Base-by-base conservation (phyloP, 2,113 vertebrate genomes). In the Condylura cristata region DNA sequence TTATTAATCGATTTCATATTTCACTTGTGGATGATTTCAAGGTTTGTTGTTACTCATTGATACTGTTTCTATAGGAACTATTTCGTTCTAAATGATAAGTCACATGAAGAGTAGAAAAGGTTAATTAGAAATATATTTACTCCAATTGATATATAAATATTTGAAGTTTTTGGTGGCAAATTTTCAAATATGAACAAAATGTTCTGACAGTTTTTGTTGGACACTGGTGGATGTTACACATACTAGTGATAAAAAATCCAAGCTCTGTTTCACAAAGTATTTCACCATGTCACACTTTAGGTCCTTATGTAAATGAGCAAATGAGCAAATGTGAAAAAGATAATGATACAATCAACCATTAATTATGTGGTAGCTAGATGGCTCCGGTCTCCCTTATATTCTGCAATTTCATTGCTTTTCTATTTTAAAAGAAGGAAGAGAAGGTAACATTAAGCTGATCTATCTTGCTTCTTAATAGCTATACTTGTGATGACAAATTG, bases 51-150 rank as follows among this genome's bases (percentile, higher is more conserved):
- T 61, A 79, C 17, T 79, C 30, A 26, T 39, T 91, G 86, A 86
- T 28, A 66, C 80, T 56, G 70, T 95, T 93, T 93, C 86, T 65
- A 96, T 93, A 71, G 91, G 44, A 94, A 93, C 94, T 75, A 94
- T 48, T 80, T 18, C 20, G 68, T 75, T 96, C 95, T 86, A 96
- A 95, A 93, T 94, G 81, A 81, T 89, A 89, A 80, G 65, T 75
- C 94, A 84, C 32, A 12, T 91, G 70, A 74, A 84, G 78, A 75
- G 17, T 86, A 92, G 61, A 72, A 96, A 93, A 78, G 70, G 80
- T 96, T 74, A 94, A 95, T 96, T 97, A 96, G 44, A 91, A 90
- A 96, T 63, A 89, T 24, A 44, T 80, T 79, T 93, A 84, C 56
- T 89, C 70, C 48, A 90, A 86, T 93, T 93, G 95, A 79, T 90